Evolutionary conservation across 2,797 vertebrate genomes (phyloP).

Genomic region (Distichodus sexfasciatus): DNA sequence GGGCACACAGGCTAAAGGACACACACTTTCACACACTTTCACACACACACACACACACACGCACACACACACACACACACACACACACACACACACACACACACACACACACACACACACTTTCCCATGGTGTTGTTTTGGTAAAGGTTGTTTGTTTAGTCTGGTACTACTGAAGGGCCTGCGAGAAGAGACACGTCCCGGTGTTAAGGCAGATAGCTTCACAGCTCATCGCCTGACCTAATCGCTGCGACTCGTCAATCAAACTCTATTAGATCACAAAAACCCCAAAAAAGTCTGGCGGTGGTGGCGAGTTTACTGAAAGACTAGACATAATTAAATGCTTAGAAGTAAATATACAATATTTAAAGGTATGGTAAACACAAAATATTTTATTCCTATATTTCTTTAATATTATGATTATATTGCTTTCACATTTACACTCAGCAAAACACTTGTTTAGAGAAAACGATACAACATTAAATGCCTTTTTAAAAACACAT

Average conservation of each 20-base stretch:
- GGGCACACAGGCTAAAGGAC: constrained; percentile 2
- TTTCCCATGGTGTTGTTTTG: constrained; percentile 33
- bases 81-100: constrained; percentile 53
- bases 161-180: constrained; percentile 19
- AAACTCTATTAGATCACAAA: background rate
- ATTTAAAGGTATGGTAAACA: too few species aligned
- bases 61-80: background rate
- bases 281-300: too few species aligned
- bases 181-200: constrained; percentile 20
- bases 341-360: too few species aligned
- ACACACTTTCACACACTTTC: constrained; percentile 47
- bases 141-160: constrained; percentile 38
- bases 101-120: constrained; percentile 62
- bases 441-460: too few species aligned
- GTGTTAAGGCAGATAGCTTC: constrained; percentile 7
- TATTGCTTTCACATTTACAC: too few species aligned
- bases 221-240: constrained; percentile 25
- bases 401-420: too few species aligned
- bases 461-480: too few species aligned
- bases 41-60: constrained; percentile 53
- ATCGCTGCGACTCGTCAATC: constrained; percentile 30
- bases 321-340: too few species aligned
- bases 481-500: too few species aligned
- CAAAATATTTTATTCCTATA: too few species aligned
- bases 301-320: too few species aligned